Evolutionary conservation across 1,140 invertebrate genomes (phyloP), one percentile per base, ranked within the genome.

Genomic region (Zaprionus lachaisei): DNA sequence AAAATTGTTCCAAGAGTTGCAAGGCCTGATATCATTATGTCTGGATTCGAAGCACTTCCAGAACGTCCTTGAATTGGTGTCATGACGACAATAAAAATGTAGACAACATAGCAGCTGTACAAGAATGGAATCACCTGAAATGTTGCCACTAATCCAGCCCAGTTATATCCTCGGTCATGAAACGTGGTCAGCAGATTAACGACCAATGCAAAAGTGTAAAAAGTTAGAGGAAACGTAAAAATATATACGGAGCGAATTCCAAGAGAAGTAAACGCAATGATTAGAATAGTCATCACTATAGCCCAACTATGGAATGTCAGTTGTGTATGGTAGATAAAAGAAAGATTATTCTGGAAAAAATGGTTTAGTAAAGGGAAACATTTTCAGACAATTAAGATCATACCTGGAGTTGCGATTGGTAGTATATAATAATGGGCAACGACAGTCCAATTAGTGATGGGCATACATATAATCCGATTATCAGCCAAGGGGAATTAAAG

Each of bases 401-500:
- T 49, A 49, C 47, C 20, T 49, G 47, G 7, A 22, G 47, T 49
- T 49, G 47, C 2, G 1, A 49, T 49, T 49, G 47, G 4, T 11
- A 11, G 9, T 56, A 57, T 4, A 68, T 11, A 0, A 72, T 70
- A 26, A 77, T 67, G 0, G 86, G 86, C 5, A 85, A 22, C 5
- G 62, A 56, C 2, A 92, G 71, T 0, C 87, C 85, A 15, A 94
- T 93, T 0, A 94, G 73, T 4, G 94, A 93, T 20, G 95, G 94
- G 61, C 93, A 94, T 11, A 94, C 90, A 66, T 95, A 95, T 5
- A 95, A 80, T 0, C 91, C 91, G 76, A 96, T 95, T 77, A 87
- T 55, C 1, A 96, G 77, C 95, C 95, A 96, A 2, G 95, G 95
- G 75, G 94, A 93, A 24, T 94, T 94, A 78, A 95, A 96, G 95